These are phyloP conservation scores for Drosophila dives DNA, from an alignment of 2,888 invertebrate genomes.

Conservation along the genomic window DNA sequence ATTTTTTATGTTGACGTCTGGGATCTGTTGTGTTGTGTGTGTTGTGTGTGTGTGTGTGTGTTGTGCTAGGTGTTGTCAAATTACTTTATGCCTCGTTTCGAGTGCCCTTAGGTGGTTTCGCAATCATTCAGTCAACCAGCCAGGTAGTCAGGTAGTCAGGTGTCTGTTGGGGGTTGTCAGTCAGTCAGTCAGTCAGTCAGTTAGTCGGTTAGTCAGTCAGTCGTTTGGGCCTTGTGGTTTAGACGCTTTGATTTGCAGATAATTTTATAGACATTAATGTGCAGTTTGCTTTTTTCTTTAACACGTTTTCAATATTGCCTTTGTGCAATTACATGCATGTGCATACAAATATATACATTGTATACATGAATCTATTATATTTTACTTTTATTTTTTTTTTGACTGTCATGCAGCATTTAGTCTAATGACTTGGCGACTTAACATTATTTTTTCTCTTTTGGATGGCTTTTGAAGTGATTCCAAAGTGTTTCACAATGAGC, in stretches of 20 bases:
- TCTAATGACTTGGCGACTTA: conserved; percentile 72
- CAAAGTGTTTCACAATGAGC: conserved; percentile 42
- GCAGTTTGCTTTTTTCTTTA: conserved; percentile 62
- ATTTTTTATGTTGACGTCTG: conserved; percentile 12
- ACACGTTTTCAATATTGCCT: conserved; percentile 60
- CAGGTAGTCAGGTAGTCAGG: conserved; percentile 18
- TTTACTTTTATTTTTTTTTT: conserved; percentile 41
- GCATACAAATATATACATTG: neutral
- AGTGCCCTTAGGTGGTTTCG: conserved; percentile 74
- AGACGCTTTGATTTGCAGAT: conserved; percentile 76
- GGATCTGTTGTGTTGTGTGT: conserved; percentile 31
- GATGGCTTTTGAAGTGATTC: conserved; percentile 23
- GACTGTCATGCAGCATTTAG: conserved; percentile 76
- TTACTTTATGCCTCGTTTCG: conserved; percentile 50
- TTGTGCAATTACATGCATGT: conserved; percentile 43
- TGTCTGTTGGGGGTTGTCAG: conserved; percentile 24
- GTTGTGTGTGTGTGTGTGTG: neutral
- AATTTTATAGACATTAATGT: conserved; percentile 76
- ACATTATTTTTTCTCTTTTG: conserved; percentile 35
- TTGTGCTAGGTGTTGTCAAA: conserved; percentile 43
- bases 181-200: conserved; percentile 25
- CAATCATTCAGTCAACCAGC: conserved; percentile 56
- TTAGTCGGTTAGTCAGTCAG: conserved; percentile 23
- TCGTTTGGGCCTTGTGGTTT: conserved; percentile 40
- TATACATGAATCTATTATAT: conserved; percentile 10